Percentiles rank a stretch among this genome's conserved stretches.
These are phyloP conservation scores for Podarcis muralis DNA, from an alignment of 2,113 vertebrate genomes.

Conservation along the genomic window DNA sequence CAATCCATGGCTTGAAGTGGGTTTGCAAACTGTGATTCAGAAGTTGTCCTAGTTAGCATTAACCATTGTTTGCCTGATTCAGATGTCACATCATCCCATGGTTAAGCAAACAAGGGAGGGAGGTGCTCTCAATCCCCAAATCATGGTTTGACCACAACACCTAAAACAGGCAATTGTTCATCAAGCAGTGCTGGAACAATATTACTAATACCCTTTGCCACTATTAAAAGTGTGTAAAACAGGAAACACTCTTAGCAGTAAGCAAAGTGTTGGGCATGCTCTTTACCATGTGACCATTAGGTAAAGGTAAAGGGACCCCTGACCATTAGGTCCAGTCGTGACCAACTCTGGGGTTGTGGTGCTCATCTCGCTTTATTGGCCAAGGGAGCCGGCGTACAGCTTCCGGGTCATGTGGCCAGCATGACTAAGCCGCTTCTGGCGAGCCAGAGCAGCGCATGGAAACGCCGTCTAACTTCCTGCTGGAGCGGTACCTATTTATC, in stretches of 20 bases:
- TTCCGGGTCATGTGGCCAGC: too few species aligned
- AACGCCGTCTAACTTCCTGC: too few species aligned
- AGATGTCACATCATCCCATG: neutral
- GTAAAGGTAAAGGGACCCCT: too few species aligned
- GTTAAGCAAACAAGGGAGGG: neutral
- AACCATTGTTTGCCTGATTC: neutral
- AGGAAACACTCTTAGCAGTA: neutral
- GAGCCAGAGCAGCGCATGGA: too few species aligned
- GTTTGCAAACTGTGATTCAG: neutral
- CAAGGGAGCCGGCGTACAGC: too few species aligned
- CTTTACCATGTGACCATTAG: neutral
- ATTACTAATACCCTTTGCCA: neutral
- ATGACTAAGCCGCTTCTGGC: too few species aligned
- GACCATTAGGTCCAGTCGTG: too few species aligned
- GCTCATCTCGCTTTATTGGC: too few species aligned
- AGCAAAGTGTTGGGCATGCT: neutral
- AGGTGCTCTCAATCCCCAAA: neutral
- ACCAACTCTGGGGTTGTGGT: too few species aligned
- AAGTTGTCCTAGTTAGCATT: neutral
- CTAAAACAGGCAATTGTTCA: neutral
- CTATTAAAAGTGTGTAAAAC: neutral
- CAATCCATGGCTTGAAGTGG: neutral
- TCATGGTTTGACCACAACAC: neutral
- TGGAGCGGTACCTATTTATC: too few species aligned
- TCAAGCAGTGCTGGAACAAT: neutral